Conservation (phyloP, 2,113 vertebrate genomes). For the Solea solea region DNA sequence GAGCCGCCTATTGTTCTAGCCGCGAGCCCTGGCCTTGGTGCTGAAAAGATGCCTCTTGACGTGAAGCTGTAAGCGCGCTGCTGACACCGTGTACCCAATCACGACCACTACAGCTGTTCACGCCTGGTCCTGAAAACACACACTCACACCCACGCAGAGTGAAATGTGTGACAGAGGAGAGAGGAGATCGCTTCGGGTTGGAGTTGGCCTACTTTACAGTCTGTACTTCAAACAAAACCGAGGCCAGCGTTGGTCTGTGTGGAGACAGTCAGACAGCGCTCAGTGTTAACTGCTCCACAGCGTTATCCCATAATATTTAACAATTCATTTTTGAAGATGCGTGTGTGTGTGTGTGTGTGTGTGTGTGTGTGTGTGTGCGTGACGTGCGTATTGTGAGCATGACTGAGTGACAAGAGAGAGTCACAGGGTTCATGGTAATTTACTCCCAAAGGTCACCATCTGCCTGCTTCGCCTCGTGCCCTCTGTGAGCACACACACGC, state of each 20-base stretch:
- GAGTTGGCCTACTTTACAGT: slow-evolving; percentile 74
- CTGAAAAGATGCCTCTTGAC: slow-evolving; percentile 75
- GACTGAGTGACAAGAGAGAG: slow-evolving; percentile 37
- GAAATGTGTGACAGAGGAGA: slow-evolving; percentile 57
- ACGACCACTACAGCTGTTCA: slow-evolving; percentile 75
- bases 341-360: neutral
- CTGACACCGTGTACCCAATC: slow-evolving; percentile 63
- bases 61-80: slow-evolving; percentile 52
- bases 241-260: slow-evolving; percentile 19
- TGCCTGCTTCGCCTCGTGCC: slow-evolving; percentile 63
- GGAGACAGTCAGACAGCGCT: neutral
- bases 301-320: neutral
- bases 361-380: neutral
- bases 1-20: slow-evolving; percentile 81
- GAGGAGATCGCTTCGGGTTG: slow-evolving; percentile 60
- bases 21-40: slow-evolving; percentile 83
- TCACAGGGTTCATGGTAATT: slow-evolving; percentile 77
- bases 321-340: too few species aligned
- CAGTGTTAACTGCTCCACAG: neutral
- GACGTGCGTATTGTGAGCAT: neutral
- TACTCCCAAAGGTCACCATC: slow-evolving; percentile 82
- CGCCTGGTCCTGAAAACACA: slow-evolving; percentile 56
- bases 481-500: slow-evolving; percentile 30
- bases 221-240: slow-evolving; percentile 43
- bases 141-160: slow-evolving; percentile 62